Conservation (phyloP, 2,797 vertebrate genomes). For the Amblyopsis hoosieri region DNA sequence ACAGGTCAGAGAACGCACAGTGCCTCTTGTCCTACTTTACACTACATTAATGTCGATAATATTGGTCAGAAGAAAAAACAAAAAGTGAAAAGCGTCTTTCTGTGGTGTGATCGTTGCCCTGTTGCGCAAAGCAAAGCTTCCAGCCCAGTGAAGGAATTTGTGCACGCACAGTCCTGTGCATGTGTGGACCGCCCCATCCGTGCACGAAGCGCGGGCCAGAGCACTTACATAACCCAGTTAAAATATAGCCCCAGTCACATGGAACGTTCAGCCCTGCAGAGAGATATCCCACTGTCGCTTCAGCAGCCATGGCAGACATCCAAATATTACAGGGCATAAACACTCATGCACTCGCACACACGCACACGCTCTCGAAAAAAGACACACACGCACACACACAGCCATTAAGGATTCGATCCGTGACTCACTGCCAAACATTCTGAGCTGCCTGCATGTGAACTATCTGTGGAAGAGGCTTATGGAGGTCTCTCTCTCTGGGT, state of each 20-base stretch:
- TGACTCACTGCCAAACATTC: constrained; percentile 70
- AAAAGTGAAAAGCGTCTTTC: constrained; percentile 28
- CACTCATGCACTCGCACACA: constrained; percentile 1
- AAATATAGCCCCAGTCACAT: constrained; percentile 83
- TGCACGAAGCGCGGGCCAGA: constrained; percentile 70
- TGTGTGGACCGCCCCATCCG: constrained; percentile 72
- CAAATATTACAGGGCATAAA: constrained; percentile 62
- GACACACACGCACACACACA: constrained; percentile 22
- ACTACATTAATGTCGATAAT: constrained; percentile 7
- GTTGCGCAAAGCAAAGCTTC: constrained; percentile 24
- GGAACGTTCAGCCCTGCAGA: constrained; percentile 77
- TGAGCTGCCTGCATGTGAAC: constrained; percentile 72
- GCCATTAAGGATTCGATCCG: constrained; percentile 62
- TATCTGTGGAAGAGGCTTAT: constrained; percentile 65
- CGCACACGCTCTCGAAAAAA: neutral
- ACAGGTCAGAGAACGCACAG: too few species aligned
- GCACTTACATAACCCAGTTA: constrained; percentile 83
- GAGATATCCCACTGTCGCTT: constrained; percentile 75
- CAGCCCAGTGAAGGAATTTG: constrained; percentile 58
- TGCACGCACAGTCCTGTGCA: constrained; percentile 69
- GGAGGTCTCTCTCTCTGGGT: constrained; percentile 58
- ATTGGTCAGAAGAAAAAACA: too few species aligned
- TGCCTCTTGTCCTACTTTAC: constrained; percentile 11
- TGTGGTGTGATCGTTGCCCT: constrained; percentile 14
- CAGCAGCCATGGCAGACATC: constrained; percentile 74